Conservation (phyloP, 2,888 invertebrate genomes). For the Sympetrum striolatum region DNA sequence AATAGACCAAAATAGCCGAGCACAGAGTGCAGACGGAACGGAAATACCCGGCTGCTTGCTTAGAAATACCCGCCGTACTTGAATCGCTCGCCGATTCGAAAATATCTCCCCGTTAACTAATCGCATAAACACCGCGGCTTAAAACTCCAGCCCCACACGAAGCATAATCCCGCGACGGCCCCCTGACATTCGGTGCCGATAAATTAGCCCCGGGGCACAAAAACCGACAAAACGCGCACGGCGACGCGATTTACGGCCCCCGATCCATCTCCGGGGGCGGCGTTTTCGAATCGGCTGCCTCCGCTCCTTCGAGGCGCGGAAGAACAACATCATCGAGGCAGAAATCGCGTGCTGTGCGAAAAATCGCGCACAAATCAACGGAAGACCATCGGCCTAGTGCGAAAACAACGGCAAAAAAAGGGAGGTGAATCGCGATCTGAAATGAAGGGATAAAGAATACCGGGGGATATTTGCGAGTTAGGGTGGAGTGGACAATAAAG, state of each 20-base stretch:
- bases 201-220: neutral
- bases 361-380: neutral
- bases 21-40: too few relatives aligned
- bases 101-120: neutral
- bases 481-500: neutral
- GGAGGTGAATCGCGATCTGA: neutral
- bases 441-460: neutral
- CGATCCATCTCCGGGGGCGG: neutral
- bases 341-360: neutral
- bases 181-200: neutral
- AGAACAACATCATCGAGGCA: neutral
- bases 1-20: too few relatives aligned
- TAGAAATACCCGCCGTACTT: too few relatives aligned
- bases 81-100: too few relatives aligned
- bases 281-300: neutral
- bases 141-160: neutral
- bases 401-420: neutral
- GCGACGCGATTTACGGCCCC: neutral
- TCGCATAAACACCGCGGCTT: neutral
- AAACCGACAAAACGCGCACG: neutral
- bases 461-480: neutral
- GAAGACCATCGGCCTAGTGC: neutral
- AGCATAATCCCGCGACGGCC: neutral
- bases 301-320: neutral
- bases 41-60: too few relatives aligned